Conservation (phyloP, 1,140 invertebrate species). For the Thalassaphorura encarpata region DNA sequence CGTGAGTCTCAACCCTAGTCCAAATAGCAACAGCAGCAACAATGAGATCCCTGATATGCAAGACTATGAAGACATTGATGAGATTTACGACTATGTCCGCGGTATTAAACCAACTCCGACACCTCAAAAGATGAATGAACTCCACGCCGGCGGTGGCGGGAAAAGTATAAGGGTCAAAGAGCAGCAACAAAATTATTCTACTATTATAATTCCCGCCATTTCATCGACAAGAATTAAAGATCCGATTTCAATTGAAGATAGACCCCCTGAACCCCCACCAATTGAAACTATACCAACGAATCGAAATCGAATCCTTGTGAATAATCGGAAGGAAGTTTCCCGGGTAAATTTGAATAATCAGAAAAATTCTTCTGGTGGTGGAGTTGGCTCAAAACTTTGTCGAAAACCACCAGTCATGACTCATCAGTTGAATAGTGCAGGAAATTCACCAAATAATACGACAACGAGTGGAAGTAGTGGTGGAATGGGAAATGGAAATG, state of each 20-base stretch:
- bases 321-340: slow-evolving; percentile 1
- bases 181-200: neutral
- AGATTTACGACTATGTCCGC: slow-evolving; percentile 90
- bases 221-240: too few relatives aligned
- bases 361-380: neutral
- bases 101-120: slow-evolving; percentile 81
- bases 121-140: slow-evolving; percentile 44
- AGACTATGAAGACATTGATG: slow-evolving; percentile 92
- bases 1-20: slow-evolving; percentile 27
- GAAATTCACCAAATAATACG: slow-evolving; percentile 15
- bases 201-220: too few relatives aligned
- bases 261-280: slow-evolving; percentile 69
- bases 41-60: slow-evolving; percentile 41
- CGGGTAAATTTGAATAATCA: neutral
- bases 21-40: slow-evolving; percentile 15
- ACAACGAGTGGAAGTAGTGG: slow-evolving; percentile 1
- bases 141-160: slow-evolving; percentile 34
- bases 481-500: neutral
- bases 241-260: slow-evolving; percentile 41
- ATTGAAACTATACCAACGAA: slow-evolving; percentile 75
- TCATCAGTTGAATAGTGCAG: neutral
- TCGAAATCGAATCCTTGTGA: neutral
- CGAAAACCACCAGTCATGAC: neutral
- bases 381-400: neutral
- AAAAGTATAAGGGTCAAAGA: neutral